These are phyloP conservation scores for Cacoxenus indagator DNA, from an alignment of 2,888 invertebrate genomes.

Conservation along the genomic window DNA sequence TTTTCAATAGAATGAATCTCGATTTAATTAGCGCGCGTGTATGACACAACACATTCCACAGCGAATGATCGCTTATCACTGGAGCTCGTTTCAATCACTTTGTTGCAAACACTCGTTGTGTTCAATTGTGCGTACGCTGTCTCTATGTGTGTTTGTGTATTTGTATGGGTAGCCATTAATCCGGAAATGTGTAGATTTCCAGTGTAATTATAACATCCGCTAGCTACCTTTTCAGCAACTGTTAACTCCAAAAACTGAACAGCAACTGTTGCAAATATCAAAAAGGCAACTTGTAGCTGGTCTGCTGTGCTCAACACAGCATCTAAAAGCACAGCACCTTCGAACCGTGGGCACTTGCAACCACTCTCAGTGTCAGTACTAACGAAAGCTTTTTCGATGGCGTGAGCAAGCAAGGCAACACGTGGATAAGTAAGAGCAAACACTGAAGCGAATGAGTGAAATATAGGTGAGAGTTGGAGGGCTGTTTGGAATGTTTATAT, in stretches of 20 bases:
- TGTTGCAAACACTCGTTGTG: neutral
- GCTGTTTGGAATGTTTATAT: too few relatives aligned
- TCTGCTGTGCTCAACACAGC: slow-evolving; percentile 31
- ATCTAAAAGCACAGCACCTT: slow-evolving; percentile 32
- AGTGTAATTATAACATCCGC: neutral
- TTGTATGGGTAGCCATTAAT: neutral
- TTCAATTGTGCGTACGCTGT: neutral
- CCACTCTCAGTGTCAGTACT: neutral
- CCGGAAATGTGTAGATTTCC: slow-evolving; percentile 33
- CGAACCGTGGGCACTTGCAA: neutral
- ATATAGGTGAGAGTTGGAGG: too few relatives aligned
- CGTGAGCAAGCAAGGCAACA: neutral
- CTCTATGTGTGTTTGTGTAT: slow-evolving; percentile 21
- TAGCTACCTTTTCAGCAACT: slow-evolving; percentile 49
- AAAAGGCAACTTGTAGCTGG: slow-evolving; percentile 61
- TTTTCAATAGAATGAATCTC: neutral
- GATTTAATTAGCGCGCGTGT: neutral
- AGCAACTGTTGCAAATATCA: slow-evolving; percentile 64
- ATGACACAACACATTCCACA: too few relatives aligned
- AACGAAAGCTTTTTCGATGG: slow-evolving; percentile 8
- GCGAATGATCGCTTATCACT: slow-evolving; percentile 14
- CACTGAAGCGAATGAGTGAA: too few relatives aligned
- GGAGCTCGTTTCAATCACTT: neutral
- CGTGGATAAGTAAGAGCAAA: neutral
- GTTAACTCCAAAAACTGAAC: slow-evolving; percentile 60